Evolutionary conservation across 2,888 invertebrate species (phyloP).

Genomic region (Liposcelis brunnea): DNA sequence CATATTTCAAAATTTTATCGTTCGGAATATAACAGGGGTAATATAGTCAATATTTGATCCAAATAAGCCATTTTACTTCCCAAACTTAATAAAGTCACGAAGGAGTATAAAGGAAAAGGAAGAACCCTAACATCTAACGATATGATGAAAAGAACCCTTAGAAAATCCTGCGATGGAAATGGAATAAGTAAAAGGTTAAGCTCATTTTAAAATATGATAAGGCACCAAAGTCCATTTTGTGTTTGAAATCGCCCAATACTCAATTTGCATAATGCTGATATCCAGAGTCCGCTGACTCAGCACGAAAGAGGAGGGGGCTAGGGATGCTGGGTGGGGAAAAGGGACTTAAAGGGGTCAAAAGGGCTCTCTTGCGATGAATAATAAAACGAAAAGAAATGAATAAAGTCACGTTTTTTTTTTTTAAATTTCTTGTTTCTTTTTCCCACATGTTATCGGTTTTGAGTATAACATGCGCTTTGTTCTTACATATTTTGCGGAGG

Average conservation of each 20-base stretch:
- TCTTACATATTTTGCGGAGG: too few relatives aligned
- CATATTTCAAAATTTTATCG: conserved; percentile 9
- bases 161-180: neutral
- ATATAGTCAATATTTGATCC: conserved; percentile 9
- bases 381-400: too few relatives aligned
- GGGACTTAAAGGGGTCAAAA: too few relatives aligned
- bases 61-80: conserved; percentile 8
- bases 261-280: conserved; percentile 9
- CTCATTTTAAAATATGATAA: neutral
- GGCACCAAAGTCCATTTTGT: conserved; percentile 8
- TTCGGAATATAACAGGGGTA: conserved; percentile 8
- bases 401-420: too few relatives aligned
- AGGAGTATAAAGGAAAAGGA: too few relatives aligned
- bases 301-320: neutral
- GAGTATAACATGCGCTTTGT: too few relatives aligned
- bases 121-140: too few relatives aligned
- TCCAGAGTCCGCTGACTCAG: conserved; percentile 9
- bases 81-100: too few relatives aligned
- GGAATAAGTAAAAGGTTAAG: neutral
- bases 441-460: too few relatives aligned
- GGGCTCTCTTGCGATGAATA: too few relatives aligned
- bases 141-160: too few relatives aligned
- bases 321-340: neutral
- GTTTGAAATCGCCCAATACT: conserved; percentile 9
- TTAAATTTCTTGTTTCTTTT: too few relatives aligned